Base-by-base conservation (phyloP, 1,140 invertebrate species). In the Heliconius hewitsoni region DNA sequence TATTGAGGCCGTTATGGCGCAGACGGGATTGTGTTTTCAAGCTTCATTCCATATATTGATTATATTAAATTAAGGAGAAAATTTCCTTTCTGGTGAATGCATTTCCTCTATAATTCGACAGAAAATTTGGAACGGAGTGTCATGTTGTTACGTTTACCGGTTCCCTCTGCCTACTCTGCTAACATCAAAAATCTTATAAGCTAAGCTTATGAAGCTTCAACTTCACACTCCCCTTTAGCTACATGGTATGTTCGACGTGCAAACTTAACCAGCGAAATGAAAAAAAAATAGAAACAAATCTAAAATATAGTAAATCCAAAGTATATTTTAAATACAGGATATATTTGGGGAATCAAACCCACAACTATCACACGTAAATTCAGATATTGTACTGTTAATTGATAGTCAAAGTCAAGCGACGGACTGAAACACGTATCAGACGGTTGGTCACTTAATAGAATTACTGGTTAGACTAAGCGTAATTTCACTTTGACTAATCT, bases 401-500 rank as follows among this genome's bases (percentile, higher is more conserved):
- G n/a, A 66, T 66, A 66, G 60, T 66, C 60, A 66, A 30, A 66
- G 23, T 27, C 23, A 11, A 30, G 60, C 27, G 57, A 60, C 23
- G 27, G 23, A 6, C 60, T 66, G 57, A 27, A 27, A 66, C 50
- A 19, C 60, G 60, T 30, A 66, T 66, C n/a, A 30, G 23, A 66
- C 27, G 60, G 9, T 66, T 66, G 27, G 60, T 4, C 60, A 30
- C 13, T 66, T 66, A 30, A 66, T 66, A 66, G 23, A 13, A 66
- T 66, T 66, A 66, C 60, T 66, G 11, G 60, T 66, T 66, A 66
- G 23, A 66, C 60, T 27, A 30, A 57, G n/a, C 60, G 11, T 30
- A 66, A 66, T 66, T 66, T 66, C 60, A 66, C 60, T 66, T 66
- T 66, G 60, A 30, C 11, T 30, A 30, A 66, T 66, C 23, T 66